Evolutionary conservation across 2,888 invertebrate genomes (phyloP), one percentile per base, ranked within the genome.

Genomic region (Dynastes hyllus): DNA sequence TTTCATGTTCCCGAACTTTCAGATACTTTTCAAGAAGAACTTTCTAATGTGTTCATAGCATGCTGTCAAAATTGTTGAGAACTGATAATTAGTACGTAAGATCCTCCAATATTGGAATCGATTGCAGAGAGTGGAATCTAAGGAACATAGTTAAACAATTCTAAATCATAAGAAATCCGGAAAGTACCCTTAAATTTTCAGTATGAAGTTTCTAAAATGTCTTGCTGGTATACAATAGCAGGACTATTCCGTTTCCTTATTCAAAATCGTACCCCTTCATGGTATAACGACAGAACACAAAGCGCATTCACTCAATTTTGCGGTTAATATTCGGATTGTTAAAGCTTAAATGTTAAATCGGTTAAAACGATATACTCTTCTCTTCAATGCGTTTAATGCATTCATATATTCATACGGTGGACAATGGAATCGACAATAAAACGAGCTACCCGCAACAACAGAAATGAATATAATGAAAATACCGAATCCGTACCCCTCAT

Each of bases 271-370:
- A 16, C 55, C 55, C 53, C 55, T 58, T 22, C 22, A 58, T 2
- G 8, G 8, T 8, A 58, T 8, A 58, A 58, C 55, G 55, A 58
- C 5, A 58, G n/a, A 58, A 58, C 2, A 22, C 22, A 22, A 16
- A 22, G 8, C 55, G 55, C 51, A 69, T 51, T 29, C 69, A 69
- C 29, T 69, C 69, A 50, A 69, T 69, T 69, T 69, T 69, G 69
- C 69, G 69, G 69, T 69, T 51, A 51, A 69, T 29, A 69, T 51
- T 69, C 27, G 29, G 27, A 69, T 69, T 69, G 69, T 69, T 50
- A 50, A 69, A 29, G 51, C 50, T 22, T 50, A 69, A 69, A 69
- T 51, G 69, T 69, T 69, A 69, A 69, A 69, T 69, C 69, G 69
- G 69, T 69, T 69, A 69, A 69, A 69, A 69, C 51, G 29, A 69